Evolutionary conservation across 2,888 invertebrate species (phyloP).

Genomic region (Leucozona laternaria): DNA sequence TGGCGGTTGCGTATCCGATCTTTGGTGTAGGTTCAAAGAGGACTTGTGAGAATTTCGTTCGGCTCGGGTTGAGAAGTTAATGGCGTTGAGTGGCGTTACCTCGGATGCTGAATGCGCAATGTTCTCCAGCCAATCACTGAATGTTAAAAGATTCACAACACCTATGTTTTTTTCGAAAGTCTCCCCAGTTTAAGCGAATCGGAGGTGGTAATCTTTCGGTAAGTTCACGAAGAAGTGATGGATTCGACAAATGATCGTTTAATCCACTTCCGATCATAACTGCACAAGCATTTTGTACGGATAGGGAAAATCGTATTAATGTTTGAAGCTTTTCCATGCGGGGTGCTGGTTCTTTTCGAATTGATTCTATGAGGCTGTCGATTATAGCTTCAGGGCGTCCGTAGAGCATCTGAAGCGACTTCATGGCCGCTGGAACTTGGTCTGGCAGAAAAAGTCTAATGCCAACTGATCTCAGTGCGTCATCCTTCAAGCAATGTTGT

Average conservation of each 20-base stretch:
- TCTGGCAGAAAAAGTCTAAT: not conserved
- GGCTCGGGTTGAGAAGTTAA: not conserved
- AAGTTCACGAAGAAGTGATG: not conserved
- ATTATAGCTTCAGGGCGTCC: not conserved
- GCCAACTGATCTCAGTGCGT: not conserved
- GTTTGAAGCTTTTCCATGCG: slow-evolving; percentile 1
- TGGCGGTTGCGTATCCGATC: not conserved
- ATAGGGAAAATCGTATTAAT: not conserved
- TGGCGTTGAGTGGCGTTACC: not conserved
- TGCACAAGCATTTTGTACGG: too few species aligned
- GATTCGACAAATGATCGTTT: not conserved
- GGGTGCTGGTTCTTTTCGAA: not conserved
- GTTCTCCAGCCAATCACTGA: not conserved
- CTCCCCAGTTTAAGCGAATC: not conserved
- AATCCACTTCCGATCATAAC: too few species aligned
- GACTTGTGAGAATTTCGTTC: not conserved
- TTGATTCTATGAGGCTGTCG: not conserved
- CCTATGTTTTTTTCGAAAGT: not conserved
- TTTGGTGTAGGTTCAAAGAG: not conserved
- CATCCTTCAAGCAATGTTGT: not conserved
- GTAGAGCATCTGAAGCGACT: not conserved
- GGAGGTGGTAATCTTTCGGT: not conserved
- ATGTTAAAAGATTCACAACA: not conserved
- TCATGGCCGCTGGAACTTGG: not conserved
- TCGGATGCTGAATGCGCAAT: not conserved